Base-by-base conservation (phyloP, 2,113 vertebrate species). In the Setophaga coronata region DNA sequence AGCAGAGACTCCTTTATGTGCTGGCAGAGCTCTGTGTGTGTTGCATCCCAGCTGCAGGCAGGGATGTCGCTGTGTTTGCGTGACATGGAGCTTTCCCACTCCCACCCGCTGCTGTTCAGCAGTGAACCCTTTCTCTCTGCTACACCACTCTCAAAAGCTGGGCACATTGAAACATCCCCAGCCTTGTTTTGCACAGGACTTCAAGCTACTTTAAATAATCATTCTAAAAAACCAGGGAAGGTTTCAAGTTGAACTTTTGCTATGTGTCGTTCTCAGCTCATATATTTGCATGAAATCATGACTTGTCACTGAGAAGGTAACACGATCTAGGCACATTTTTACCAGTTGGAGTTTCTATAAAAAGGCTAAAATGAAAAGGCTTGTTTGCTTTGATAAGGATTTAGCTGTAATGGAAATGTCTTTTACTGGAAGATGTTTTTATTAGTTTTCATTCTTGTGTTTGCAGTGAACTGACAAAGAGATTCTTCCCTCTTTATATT, bases 371-470 rank as follows among this genome's bases (percentile, higher is more conserved):
- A 95, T 90, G 82, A 90, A 83, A 78, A 61, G 60, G 28, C 36
- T 95, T 89, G 72, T 96, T 96, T 96, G 93, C 88, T 97, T 94
- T 94, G 88, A 71, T 95, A 93, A 78, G 92, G 90, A 74, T 94
- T 95, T 87, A 87, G 82, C 82, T 89, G 80, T 84, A 94, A 79
- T 92, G 48, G 96, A 90, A 96, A 67, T 82, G 87, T 74, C 82
- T 87, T 89, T 93, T 83, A 72, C 24, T 84, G 90, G 72, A 92
- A 93, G 86, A 90, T 95, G 72, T 45, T 90, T 97, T 90, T 91
- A 93, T 94, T 93, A 54, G 86, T 93, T 93, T 92, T 95, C 86
- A 72, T 95, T 95, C 93, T 71, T 47, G 34, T 53, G 43, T 90
- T 95, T 96, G 88, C 86, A 81, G 28, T 57, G 86, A 87, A 54